Base-by-base conservation (phyloP, 2,797 vertebrate genomes). In the Vultur gryphus region DNA sequence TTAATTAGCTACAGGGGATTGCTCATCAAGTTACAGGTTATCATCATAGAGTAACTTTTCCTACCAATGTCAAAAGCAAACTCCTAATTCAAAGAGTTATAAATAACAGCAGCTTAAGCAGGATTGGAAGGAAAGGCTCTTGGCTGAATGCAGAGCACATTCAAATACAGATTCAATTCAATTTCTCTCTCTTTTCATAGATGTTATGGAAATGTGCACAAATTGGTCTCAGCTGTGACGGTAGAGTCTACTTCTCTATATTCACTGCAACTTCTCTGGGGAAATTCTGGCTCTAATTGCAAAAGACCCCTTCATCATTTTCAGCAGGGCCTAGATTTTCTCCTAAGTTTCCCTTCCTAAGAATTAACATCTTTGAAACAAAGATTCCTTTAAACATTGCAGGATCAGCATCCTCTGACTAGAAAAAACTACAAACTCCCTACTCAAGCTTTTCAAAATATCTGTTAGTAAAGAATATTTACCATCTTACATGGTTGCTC, bases 1-100 rank as follows among this genome's bases (percentile, higher is more conserved):
- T 93, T 57, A 91, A 93, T 93, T 78, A 87, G 24, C 81, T 93
- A 46, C 25, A 80, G 51, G 24, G 69, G 46, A 66, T 78, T 97
- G 59, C 35, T 96, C 94, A 94, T 91, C 86, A 95, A 96, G 49
- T 65, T 92, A 70, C n/a, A 89, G 64, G 52, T 80, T 95, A 93
- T 88, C 20, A 75, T 86, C 51, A n/a, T 9, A 48, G 10, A 90
- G 44, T 88, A 96, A 82, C 25, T 93, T 88, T 94, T 96, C 54
- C 76, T 66, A 46, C 26, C 39, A 66, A 82, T 39, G 37, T 91
- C 43, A 95, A 93, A 95, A 92, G 35, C 69, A 84, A 89, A 84
- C 59, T 91, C 72, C 29, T 64, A 95, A 90, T 87, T 92, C 87
- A 92, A 92, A 92, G 35, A 77, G 70, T 95, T 95, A 89, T 75